Evolutionary conservation across 1,140 invertebrate species (phyloP).

Genomic region (Bombus confusus): DNA sequence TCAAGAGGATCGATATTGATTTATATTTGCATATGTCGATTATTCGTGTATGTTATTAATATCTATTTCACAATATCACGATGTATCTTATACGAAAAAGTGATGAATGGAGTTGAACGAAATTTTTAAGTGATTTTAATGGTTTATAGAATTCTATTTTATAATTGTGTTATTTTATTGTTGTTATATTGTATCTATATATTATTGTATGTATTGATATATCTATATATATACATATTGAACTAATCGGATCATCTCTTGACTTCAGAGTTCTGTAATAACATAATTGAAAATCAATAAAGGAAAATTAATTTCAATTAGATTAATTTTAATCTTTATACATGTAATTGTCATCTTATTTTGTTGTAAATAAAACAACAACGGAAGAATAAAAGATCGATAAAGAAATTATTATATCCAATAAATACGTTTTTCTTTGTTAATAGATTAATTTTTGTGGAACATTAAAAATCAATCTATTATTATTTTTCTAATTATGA

Average conservation of each 20-base stretch:
- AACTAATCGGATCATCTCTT: background rate
- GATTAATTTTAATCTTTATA: background rate
- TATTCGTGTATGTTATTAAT: no score
- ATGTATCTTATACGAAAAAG: background rate
- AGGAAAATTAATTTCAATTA: background rate
- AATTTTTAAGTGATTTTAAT: no score
- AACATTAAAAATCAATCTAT: background rate
- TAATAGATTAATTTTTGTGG: background rate
- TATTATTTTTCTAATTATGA: no score
- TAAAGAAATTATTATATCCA: background rate
- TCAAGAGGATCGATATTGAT: slow-evolving; percentile 9
- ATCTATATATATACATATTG: no score
- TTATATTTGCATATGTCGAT: background rate
- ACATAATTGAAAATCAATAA: background rate
- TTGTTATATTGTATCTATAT: no score
- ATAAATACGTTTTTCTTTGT: background rate
- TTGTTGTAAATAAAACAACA: no score
- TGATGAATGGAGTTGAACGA: background rate
- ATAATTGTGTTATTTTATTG: no score
- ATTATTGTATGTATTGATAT: no score
- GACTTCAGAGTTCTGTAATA: background rate
- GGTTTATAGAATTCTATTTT: background rate
- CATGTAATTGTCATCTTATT: background rate
- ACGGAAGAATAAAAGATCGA: background rate
- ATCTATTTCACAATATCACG: no score